These are phyloP conservation scores for Agrypnia vestita DNA, from an alignment of 1,140 invertebrate genomes.

Conservation along the genomic window DNA sequence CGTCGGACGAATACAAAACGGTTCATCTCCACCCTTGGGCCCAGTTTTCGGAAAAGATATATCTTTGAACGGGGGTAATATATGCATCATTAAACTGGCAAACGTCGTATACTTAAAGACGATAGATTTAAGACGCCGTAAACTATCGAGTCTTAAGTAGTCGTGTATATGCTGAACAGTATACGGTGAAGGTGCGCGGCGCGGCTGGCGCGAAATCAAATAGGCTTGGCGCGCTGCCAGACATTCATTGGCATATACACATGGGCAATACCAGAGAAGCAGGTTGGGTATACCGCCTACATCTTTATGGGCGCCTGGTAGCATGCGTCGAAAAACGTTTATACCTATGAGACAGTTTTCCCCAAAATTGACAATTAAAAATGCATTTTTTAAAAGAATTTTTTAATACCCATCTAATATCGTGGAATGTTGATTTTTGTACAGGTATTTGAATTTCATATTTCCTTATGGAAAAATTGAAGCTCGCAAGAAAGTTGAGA, in stretches of 20 bases:
- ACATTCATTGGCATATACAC: slow-evolving; percentile 58
- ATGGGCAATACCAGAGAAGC: slow-evolving; percentile 33
- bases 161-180: slow-evolving; percentile 49
- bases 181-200: slow-evolving; percentile 51
- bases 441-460: too few species aligned
- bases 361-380: too few species aligned
- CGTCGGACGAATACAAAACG: slow-evolving; percentile 14
- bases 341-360: neutral
- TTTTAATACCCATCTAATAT: too few species aligned
- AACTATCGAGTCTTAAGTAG: slow-evolving; percentile 60
- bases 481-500: too few species aligned
- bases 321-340: slow-evolving; percentile 37
- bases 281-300: slow-evolving; percentile 45
- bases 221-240: slow-evolving; percentile 57
- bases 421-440: too few species aligned
- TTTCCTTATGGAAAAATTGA: too few species aligned
- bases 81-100: slow-evolving; percentile 59
- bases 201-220: slow-evolving; percentile 57
- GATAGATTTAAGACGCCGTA: slow-evolving; percentile 60
- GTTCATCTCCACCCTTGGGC: slow-evolving; percentile 19
- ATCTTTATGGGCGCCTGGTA: slow-evolving; percentile 31
- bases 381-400: too few species aligned
- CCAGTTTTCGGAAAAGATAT: slow-evolving; percentile 17
- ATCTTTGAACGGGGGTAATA: slow-evolving; percentile 45
- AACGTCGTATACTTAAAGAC: slow-evolving; percentile 56